These are phyloP conservation scores for Cirrhinus molitorella DNA, from an alignment of 2,797 vertebrate species.

Conservation along the genomic window DNA sequence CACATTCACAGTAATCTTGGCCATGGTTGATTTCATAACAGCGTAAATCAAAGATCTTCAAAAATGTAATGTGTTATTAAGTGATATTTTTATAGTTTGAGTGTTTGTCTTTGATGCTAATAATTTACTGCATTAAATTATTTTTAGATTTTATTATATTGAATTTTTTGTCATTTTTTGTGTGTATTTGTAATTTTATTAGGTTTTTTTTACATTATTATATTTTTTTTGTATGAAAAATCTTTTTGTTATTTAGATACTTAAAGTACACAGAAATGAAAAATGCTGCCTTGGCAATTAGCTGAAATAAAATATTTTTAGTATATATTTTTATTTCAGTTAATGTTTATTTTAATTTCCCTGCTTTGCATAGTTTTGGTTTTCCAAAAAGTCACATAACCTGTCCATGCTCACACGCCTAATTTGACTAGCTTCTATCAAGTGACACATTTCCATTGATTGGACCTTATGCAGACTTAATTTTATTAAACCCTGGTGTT, in stretches of 20 bases:
- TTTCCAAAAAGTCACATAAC: not conserved
- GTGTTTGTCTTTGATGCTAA: not conserved
- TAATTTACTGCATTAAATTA: not conserved
- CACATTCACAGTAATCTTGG: not conserved
- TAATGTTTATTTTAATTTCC: not conserved
- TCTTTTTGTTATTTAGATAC: too few species aligned
- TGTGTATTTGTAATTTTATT: too few species aligned
- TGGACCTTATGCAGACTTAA: not conserved
- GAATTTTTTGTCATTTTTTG: too few species aligned
- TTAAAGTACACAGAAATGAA: too few species aligned
- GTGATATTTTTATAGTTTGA: not conserved
- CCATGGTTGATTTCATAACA: not conserved
- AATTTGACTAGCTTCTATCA: constrained; percentile 8
- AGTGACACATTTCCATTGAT: not conserved
- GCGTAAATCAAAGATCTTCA: not conserved
- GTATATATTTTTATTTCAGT: not conserved
- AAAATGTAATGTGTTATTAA: too few species aligned
- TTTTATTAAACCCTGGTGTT: not conserved
- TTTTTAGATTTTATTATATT: too few species aligned
- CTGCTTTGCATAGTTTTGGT: constrained; percentile 6
- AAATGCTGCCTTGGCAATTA: too few species aligned
- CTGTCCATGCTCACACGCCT: not conserved
- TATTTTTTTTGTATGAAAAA: too few species aligned
- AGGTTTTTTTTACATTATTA: too few species aligned
- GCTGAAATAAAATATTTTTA: not conserved